Base-by-base conservation (phyloP, 2,888 invertebrate species). In the Drosophila formosana region DNA sequence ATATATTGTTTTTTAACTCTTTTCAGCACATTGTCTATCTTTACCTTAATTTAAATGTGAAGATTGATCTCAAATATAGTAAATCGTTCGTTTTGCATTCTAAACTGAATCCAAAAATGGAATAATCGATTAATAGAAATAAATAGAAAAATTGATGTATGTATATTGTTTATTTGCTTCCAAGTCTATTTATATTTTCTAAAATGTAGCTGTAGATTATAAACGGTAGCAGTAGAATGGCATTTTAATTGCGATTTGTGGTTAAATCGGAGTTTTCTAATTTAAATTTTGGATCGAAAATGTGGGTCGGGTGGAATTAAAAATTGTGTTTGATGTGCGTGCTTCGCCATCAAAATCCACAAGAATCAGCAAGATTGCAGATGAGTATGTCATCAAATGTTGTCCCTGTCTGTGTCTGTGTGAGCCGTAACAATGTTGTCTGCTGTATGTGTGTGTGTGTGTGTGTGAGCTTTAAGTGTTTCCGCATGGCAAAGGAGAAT, bases 361-460 rank as follows among this genome's bases (percentile, higher is more conserved):
- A 13, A 18, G 7, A n/a, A 25, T 57, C 13, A 47, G 57, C 47
- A 37, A 26, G 34, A 46, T 46, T 26, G 30, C 9, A 32, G 13
- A 26, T 26, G 46, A 26, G 25, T 5, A 8, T 56, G 34, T 18
- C 56, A 46, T 56, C n/a, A 56, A 46, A 46, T 34, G n/a, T 32
- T n/a, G n/a, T 32, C 8, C 46, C 6, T 43, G 28, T 32, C 7
- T 37, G 13, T n/a, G n/a, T 32, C 8, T 56, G 8, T 43, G 28
- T 32, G 11, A 25, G 13, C 25, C 3, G 37, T 25, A 25, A 37
- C n/a, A 51, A 37, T 39, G 51, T 37, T 13, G 23, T 25, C n/a
- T 8, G 8, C 23, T 34, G 11, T 34, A n/a, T n/a, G 34, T 34
- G 11, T 34, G 32, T 34, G 34, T 34, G 34, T 11, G 34, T 34